Percentiles rank a stretch among this genome's conserved stretches.
These are phyloP conservation scores for Temnothorax longispinosus DNA, from an alignment of 1,140 invertebrate species.

Conservation along the genomic window DNA sequence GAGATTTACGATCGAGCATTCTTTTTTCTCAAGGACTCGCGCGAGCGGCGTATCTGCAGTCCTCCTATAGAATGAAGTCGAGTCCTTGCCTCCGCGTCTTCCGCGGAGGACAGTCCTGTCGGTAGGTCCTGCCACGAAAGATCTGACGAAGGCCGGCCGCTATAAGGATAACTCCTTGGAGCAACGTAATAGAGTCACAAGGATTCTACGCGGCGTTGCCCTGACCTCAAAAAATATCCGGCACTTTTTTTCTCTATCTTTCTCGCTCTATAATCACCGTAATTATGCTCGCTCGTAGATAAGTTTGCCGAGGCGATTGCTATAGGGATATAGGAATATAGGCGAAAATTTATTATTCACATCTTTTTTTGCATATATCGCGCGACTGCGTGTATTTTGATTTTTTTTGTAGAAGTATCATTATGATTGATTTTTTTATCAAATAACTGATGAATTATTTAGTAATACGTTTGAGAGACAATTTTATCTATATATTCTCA, in stretches of 20 bases:
- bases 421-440: not conserved
- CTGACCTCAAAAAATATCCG: conserved; percentile 82
- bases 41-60: not conserved
- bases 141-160: conserved; percentile 65
- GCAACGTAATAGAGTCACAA: conserved; percentile 72
- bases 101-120: conserved; percentile 7
- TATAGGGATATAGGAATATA: not conserved
- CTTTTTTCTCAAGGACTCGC: conserved; percentile 27
- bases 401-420: not conserved
- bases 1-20: conserved; percentile 35
- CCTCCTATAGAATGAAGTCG: not conserved
- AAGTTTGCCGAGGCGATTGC: conserved; percentile 8
- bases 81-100: conserved; percentile 28
- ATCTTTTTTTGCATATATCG: not conserved
- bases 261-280: not conserved
- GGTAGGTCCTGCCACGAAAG: conserved; percentile 46
- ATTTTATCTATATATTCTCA: not conserved
- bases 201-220: conserved; percentile 78
- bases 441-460: not conserved
- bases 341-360: conserved; percentile 18
- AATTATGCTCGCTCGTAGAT: conserved; percentile 30
- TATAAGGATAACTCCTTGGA: conserved; percentile 66
- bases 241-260: conserved; percentile 6
- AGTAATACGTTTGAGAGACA: not conserved
- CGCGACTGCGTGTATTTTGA: not conserved